phyloP scores from a whole-genome alignment of 2,797 vertebrate genomes.

The Falco columbarius region DNA sequence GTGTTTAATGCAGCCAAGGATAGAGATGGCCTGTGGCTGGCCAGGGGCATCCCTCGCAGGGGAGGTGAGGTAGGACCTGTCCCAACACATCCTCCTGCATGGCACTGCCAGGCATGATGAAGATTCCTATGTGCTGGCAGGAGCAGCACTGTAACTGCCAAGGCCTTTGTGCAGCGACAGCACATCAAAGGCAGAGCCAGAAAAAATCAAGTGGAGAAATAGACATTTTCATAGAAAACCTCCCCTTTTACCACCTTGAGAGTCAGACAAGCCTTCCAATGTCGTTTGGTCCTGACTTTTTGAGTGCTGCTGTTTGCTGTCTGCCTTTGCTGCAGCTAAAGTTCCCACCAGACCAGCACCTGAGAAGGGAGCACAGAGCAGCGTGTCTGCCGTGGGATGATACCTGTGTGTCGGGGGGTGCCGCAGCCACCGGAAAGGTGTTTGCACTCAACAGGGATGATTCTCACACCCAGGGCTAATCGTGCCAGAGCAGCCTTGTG shows the following conservation, averaged over 20 bases:
- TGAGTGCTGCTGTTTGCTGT: not conserved
- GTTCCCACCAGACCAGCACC: not conserved
- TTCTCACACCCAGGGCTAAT: not conserved
- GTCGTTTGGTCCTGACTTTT: not conserved
- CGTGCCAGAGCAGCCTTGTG: not conserved
- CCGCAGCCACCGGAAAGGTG: not conserved
- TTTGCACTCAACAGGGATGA: not conserved
- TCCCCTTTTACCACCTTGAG: not conserved
- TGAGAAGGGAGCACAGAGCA: not conserved
- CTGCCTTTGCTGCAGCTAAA: not conserved
- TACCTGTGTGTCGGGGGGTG: too few species aligned
- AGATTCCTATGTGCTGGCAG: too few species aligned
- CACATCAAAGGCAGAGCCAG: not conserved
- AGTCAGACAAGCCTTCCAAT: not conserved
- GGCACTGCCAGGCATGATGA: not conserved
- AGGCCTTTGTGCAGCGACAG: not conserved
- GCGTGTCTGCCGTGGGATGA: fast-evolving
- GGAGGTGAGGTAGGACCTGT: not conserved
- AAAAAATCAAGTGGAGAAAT: not conserved
- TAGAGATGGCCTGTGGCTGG: not conserved
- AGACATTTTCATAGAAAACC: not conserved
- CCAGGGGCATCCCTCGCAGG: fast-evolving
- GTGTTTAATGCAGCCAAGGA: not conserved
- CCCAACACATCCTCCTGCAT: not conserved
- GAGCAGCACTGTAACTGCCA: not conserved